Evolutionary conservation across 2,888 invertebrate species (phyloP), one percentile per base, ranked within the genome.

Genomic region (Thereva nobilitata): DNA sequence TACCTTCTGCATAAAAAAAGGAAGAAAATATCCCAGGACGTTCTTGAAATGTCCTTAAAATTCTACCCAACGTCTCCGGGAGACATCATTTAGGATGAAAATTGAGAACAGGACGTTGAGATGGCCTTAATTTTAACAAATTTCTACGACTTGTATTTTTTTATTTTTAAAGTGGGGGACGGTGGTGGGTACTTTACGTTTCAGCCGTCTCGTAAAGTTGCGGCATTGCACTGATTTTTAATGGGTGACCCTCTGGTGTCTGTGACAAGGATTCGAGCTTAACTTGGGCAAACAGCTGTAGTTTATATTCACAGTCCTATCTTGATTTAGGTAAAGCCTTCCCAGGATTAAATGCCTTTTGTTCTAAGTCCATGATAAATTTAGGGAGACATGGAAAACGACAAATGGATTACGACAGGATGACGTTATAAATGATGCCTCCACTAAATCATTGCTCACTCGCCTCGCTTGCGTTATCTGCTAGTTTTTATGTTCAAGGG

Each of bases 311-410:
- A 53, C 44, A 37, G 42, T 42, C 53, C 53, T 64, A 64, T 53
- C 53, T 64, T 53, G 64, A 64, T 64, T 53, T 53, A 64, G 50
- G 64, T 37, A 64, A 64, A 64, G 53, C 53, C 64, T 50, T 44
- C 53, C 23, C 37, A 52, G 64, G 64, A 64, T 64, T 53, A 53
- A 12, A 37, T 64, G 44, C 45, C 64, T 53, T 64, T 64, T 61
- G 61, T 64, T 53, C 53, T 53, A 64, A 64, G 64, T 44, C 53
- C 40, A 64, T 64, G 64, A 64, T 64, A 64, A 64, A 64, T 64
- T 50, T 53, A 44, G 42, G 64, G 50, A 64, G 64, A 52, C 53
- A 64, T 44, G 53, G 64, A 64, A 44, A 64, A 52, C 64, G 64
- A 64, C 64, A 64, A 64, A 64, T 53, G 64, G 64, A 64, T 64